Conservation (phyloP, 2,888 invertebrate species). For the Drosophila rellima region DNA sequence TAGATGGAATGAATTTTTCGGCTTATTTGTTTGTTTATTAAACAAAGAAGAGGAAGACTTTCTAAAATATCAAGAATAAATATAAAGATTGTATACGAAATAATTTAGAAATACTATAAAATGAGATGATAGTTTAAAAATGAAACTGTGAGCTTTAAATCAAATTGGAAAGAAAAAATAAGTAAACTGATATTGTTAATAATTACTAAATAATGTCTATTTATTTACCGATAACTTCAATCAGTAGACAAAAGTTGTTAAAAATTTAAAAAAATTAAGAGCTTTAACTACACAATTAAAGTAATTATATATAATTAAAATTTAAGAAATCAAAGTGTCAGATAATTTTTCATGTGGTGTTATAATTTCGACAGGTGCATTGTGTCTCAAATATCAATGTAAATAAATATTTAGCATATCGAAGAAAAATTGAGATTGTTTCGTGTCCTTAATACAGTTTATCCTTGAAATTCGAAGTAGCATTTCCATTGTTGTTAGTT, state of each 20-base stretch:
- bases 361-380: background rate
- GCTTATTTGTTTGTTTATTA: constrained; percentile 11
- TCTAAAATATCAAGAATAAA: background rate
- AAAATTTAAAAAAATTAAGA: too few relatives aligned
- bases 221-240: too few relatives aligned
- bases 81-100: background rate
- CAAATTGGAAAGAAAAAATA: background rate
- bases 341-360: background rate
- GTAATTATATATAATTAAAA: background rate
- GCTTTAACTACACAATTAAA: too few relatives aligned
- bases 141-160: background rate
- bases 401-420: background rate
- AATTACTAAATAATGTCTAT: too few relatives aligned
- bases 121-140: background rate
- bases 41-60: background rate
- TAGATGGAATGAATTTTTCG: too few relatives aligned
- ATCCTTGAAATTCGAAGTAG: background rate
- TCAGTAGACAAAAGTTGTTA: too few relatives aligned
- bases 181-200: too few relatives aligned
- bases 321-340: background rate
- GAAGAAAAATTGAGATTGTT: background rate
- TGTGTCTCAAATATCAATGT: background rate
- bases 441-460: background rate
- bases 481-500: background rate
- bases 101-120: background rate